phyloP scores from a whole-genome alignment of 2,113 vertebrate species.

The Acanthisitta chloris region DNA sequence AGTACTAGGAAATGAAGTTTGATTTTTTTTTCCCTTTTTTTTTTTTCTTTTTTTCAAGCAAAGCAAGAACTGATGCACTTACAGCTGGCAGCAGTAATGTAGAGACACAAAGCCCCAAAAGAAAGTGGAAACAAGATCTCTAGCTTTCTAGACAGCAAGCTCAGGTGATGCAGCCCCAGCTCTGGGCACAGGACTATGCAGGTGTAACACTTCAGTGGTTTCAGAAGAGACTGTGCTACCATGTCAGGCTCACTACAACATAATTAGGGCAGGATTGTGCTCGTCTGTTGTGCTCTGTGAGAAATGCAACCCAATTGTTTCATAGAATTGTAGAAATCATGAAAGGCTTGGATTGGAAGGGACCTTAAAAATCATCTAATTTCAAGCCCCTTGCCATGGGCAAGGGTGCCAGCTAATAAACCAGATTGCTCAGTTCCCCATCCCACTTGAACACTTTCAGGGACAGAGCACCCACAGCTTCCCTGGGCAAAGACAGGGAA shows the following conservation, averaged over 20 bases:
- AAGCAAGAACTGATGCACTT: not conserved
- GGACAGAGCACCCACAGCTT: not conserved
- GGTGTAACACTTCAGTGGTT: rapidly evolving
- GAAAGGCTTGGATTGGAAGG: not conserved
- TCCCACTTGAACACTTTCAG: not conserved
- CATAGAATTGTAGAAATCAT: not conserved
- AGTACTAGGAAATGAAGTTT: not conserved
- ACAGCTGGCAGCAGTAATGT: not conserved
- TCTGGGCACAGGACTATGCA: not conserved
- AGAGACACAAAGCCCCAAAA: not conserved
- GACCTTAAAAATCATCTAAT: too few species aligned
- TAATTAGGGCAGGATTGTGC: not conserved
- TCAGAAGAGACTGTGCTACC: not conserved
- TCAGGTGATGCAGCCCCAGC: not conserved
- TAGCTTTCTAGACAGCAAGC: not conserved
- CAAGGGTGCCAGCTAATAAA: too few species aligned
- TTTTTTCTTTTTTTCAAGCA: not conserved
- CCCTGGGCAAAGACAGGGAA: too few species aligned
- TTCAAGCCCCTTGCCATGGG: rapidly evolving
- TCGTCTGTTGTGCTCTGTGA: not conserved
- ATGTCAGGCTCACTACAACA: not conserved
- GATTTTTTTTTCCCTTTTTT: not conserved
- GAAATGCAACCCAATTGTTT: not conserved
- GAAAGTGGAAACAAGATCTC: not conserved
- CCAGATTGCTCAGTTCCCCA: not conserved